Evolutionary conservation across 2,113 vertebrate species (phyloP), one percentile per base, ranked within the genome.

Genomic region (Seriola rivoliana): DNA sequence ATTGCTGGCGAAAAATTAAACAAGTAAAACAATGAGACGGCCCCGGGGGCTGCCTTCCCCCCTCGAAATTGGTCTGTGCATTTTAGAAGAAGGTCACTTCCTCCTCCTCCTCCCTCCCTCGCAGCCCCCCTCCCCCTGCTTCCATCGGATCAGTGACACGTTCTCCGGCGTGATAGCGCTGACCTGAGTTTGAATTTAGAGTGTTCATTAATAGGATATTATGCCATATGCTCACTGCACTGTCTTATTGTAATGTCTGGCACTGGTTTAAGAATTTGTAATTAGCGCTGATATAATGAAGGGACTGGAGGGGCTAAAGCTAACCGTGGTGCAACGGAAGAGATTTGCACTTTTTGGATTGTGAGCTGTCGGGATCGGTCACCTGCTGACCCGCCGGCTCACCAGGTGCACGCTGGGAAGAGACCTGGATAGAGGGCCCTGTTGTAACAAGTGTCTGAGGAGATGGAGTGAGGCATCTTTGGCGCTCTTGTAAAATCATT

Each of bases 181-280:
- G 97, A 99, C 97, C 98, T 96, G 96, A 96, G 97, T 98, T 99
- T 99, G 98, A 99, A 99, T 99, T 99, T 99, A 99, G 98, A 99
- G 97, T 99, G 97, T 99, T 99, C 98, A 99, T 99, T 99, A 99
- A 99, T 99, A 99, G 97, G 97, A 98, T 99, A 99, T 99, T 98
- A 99, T 97, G 96, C 98, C 98, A 99, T 98, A 99, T 99, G 97
- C 97, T 98, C 96, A 85, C 94, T 96, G 95, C 97, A 97, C 97
- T 96, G 96, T 97, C 96, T 97, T 96, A 96, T 96, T 97, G 96
- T 96, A 96, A 97, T 97, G 97, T 97, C 88, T 97, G 97, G 95
- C 96, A 93, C 97, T 96, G 97, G 96, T 97, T 99, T 96, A 96
- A 96, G 96, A 97, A 96, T 97, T 97, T 97, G 97, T 98, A 99